phyloP scores from a whole-genome alignment of 2,888 invertebrate species.

The Heliconius aoede region DNA sequence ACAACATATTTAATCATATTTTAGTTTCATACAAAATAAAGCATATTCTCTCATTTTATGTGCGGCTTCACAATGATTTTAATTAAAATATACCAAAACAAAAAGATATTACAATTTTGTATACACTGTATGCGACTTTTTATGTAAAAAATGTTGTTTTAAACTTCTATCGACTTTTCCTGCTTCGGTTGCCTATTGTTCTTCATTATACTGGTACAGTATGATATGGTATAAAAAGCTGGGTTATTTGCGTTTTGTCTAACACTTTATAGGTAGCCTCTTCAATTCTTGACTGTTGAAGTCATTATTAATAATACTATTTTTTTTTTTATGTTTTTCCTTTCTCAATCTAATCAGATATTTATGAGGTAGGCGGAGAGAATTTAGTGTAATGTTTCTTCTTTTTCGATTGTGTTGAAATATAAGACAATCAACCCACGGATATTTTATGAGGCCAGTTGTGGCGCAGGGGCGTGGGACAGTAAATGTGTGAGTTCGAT shows the following conservation, averaged over 20 bases:
- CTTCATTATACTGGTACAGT: background rate
- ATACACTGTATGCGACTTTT: constrained; percentile 25
- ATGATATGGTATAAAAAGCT: background rate
- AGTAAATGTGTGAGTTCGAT: too few relatives aligned
- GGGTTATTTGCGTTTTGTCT: background rate
- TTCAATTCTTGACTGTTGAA: background rate
- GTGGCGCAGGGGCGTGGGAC: too few relatives aligned
- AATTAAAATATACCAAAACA: constrained; percentile 35
- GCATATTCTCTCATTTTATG: background rate
- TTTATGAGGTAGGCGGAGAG: too few relatives aligned
- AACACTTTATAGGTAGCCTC: background rate
- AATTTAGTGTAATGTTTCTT: too few relatives aligned
- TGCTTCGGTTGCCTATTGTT: constrained; percentile 21
- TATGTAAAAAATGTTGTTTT: constrained; percentile 25
- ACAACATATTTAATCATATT: background rate
- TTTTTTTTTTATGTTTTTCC: too few relatives aligned
- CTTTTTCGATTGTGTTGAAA: too few relatives aligned
- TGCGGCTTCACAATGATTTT: constrained; percentile 31
- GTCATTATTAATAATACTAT: too few relatives aligned
- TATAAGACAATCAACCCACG: too few relatives aligned
- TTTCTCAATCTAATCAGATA: too few relatives aligned
- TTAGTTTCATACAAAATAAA: constrained; percentile 11
- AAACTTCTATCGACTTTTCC: constrained; percentile 24
- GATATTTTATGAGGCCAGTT: too few relatives aligned
- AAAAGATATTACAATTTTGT: constrained; percentile 29